Percentiles rank a stretch among this genome's conserved stretches.
These are phyloP conservation scores for Spondyliosoma cantharus DNA, from an alignment of 2,797 vertebrate genomes.

Conservation along the genomic window DNA sequence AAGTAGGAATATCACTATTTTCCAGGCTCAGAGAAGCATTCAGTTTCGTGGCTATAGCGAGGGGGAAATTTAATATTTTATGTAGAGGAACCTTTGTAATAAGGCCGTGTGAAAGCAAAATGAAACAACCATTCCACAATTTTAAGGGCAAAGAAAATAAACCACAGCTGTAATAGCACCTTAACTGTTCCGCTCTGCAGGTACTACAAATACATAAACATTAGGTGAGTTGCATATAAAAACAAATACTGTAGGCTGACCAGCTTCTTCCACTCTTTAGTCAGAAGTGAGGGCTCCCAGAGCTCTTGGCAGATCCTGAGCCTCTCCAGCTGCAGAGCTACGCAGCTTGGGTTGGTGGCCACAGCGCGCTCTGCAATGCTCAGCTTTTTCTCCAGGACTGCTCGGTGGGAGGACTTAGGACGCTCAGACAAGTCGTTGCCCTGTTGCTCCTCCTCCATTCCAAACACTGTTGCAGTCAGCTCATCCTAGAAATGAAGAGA, in stretches of 20 bases:
- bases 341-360: constrained; percentile 89
- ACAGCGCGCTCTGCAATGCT: constrained; percentile 92
- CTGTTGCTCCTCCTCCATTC: constrained; percentile 76
- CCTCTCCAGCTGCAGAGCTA: constrained; percentile 90
- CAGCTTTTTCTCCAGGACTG: constrained; percentile 94
- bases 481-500: constrained; percentile 85
- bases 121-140: background rate
- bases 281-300: constrained; percentile 90
- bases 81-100: background rate
- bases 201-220: background rate
- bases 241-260: constrained; percentile 37
- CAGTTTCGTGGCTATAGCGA: background rate
- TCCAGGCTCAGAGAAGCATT: background rate
- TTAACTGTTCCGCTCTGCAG: background rate
- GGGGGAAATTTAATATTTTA: background rate
- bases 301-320: constrained; percentile 90
- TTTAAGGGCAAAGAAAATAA: background rate
- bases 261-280: constrained; percentile 97
- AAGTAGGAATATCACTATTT: background rate
- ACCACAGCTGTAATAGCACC: background rate
- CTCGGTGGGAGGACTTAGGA: constrained; percentile 84
- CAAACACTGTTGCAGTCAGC: constrained; percentile 71
- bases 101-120: background rate
- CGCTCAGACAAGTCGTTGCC: constrained; percentile 79
- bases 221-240: background rate